These are phyloP conservation scores for Notocelia uddmanniana DNA, from an alignment of 2,888 invertebrate genomes.

Conservation along the genomic window DNA sequence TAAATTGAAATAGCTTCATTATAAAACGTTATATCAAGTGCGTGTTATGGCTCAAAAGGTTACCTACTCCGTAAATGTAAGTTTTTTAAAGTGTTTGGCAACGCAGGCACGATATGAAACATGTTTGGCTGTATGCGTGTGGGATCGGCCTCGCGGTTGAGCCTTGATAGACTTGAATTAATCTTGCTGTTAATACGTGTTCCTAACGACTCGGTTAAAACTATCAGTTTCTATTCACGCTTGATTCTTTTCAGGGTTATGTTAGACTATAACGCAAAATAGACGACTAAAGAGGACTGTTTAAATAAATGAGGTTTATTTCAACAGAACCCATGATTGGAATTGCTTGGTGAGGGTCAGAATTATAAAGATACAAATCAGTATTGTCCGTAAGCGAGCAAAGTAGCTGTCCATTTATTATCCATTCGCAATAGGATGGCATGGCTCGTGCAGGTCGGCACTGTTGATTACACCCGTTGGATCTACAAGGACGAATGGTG, in stretches of 20 bases:
- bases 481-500: constrained; percentile 26
- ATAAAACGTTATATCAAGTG: constrained; percentile 1
- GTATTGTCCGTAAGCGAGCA: constrained; percentile 2
- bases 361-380: constrained; percentile 8
- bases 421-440: neutral
- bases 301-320: neutral
- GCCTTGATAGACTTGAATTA: constrained; percentile 40
- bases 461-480: constrained; percentile 35
- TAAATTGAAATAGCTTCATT: neutral
- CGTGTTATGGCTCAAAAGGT: constrained; percentile 17
- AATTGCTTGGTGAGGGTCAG: too few relatives aligned
- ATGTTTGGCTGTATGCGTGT: constrained; percentile 44
- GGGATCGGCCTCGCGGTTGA: constrained; percentile 42
- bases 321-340: too few relatives aligned
- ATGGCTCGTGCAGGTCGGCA: constrained; percentile 17
- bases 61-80: constrained; percentile 10
- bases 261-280: neutral
- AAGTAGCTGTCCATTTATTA: constrained; percentile 18
- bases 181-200: constrained; percentile 36
- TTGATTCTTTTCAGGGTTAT: neutral
- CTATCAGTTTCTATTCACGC: constrained; percentile 16
- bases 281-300: neutral
- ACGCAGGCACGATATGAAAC: constrained; percentile 21
- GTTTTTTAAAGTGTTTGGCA: constrained; percentile 26
- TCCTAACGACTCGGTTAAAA: constrained; percentile 27